Base-by-base conservation (phyloP, 2,888 invertebrate species). In the Timandra comae region DNA sequence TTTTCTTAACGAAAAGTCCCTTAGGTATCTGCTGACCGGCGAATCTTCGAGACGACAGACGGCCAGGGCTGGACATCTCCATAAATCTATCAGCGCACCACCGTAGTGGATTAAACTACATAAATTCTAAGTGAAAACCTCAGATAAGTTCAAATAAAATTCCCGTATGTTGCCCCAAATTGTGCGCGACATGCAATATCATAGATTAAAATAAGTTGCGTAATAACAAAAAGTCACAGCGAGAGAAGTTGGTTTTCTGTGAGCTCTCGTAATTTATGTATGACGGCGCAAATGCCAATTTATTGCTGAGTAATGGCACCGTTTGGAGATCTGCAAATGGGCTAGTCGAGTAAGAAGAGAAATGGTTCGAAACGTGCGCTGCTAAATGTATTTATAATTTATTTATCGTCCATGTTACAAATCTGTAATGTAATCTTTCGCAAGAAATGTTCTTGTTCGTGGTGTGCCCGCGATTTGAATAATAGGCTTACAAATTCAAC, bases 231-330 rank as follows among this genome's bases (percentile, higher is more conserved):
- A 80, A 78, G 70, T 78, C 71, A 76, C 67, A 78, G 56, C 63
- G 57, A 56, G 67, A 62, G 65, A 74, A 74, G 63, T 76, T 69
- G 73, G 71, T 80, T 80, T 74, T 76, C 73, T 65, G 68, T 71
- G 72, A 66, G 70, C 77, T 63, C 63, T 49, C 63, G 74, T 82
- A 81, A 84, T 85, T 82, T 85, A 85, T 85, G 82, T 84, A 85
- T 82, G 82, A 77, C 80, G 77, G 75, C 78, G 73, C 76, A 81
- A 84, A 84, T 80, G 78, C 84, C 84, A 84, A 84, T 84, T 84
- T 85, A 84, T 84, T 77, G 82, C 81, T 82, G 84, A 84, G 81
- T 85, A 84, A 85, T 84, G 76, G 80, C 66, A 72, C 75, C 77
- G 77, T 81, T 84, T 78, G 73, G 76, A 82, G 78, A 84, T 82